phyloP scores from a whole-genome alignment of 2,113 vertebrate species.

The Tychaedon coryphoeus region DNA sequence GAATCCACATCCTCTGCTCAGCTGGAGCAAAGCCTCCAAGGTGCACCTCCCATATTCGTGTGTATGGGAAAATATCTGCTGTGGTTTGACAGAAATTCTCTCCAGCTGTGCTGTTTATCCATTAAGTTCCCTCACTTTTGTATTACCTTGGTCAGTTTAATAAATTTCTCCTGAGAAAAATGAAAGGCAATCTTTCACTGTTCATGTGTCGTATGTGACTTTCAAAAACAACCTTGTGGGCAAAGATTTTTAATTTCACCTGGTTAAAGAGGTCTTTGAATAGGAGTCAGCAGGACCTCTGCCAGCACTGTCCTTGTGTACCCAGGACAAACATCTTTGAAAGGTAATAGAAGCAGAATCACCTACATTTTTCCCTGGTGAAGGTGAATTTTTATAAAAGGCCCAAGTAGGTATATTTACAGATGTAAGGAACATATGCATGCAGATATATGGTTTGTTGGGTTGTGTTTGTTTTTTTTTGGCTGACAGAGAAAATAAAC shows the following conservation, averaged over 20 bases:
- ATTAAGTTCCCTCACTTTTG: neutral
- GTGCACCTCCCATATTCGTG: neutral
- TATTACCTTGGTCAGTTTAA: neutral
- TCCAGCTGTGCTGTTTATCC: neutral
- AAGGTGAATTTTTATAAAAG: neutral
- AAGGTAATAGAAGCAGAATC: neutral
- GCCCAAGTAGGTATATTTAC: neutral
- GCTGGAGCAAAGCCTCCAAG: neutral
- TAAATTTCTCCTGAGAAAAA: neutral
- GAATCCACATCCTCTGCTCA: neutral
- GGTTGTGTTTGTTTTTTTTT: neutral
- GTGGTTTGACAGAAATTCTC: neutral
- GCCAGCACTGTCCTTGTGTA: neutral
- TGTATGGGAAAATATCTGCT: neutral
- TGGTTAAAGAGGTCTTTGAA: neutral
- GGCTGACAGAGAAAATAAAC: slow-evolving; percentile 23
- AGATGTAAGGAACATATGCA: neutral
- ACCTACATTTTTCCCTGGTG: neutral
- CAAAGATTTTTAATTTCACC: neutral
- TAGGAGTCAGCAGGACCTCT: neutral
- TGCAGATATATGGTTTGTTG: neutral
- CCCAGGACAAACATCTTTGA: neutral
- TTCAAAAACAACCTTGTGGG: neutral
- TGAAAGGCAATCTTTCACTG: neutral
- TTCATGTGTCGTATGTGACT: neutral